Evolutionary conservation across 2,888 invertebrate genomes (phyloP).

Genomic region (Orthosia cruda): DNA sequence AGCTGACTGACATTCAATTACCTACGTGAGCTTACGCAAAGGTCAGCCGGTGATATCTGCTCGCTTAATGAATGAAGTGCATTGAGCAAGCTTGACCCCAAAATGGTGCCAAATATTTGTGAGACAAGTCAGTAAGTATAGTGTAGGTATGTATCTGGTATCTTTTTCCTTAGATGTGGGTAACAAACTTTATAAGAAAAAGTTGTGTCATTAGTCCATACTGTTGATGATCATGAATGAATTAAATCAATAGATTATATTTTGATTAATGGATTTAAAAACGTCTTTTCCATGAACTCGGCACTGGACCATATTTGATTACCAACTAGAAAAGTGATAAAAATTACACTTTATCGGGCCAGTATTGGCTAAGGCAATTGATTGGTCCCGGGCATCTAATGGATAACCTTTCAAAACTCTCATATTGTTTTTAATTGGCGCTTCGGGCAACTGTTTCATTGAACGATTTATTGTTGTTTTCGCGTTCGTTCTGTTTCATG

Average conservation of each 20-base stretch:
- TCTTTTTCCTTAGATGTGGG: background rate
- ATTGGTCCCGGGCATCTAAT: conserved; percentile 8
- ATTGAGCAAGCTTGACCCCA: conserved; percentile 32
- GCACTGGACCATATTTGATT: background rate
- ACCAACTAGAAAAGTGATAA: background rate
- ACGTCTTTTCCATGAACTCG: background rate
- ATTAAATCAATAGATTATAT: background rate
- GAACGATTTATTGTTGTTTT: conserved; percentile 31
- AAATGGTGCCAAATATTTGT: conserved; percentile 1
- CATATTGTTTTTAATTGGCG: conserved; percentile 40
- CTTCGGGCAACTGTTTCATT: conserved; percentile 8
- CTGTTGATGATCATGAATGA: no score
- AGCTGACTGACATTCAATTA: conserved; percentile 59
- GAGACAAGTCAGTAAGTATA: background rate
- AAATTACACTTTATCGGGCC: background rate
- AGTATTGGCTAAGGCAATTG: background rate
- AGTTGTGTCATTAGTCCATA: conserved; percentile 1
- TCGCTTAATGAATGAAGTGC: conserved; percentile 43
- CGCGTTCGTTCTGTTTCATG: conserved; percentile 8
- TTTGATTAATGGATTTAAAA: background rate
- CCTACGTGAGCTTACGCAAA: conserved; percentile 39
- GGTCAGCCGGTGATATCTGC: conserved; percentile 28
- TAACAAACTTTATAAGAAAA: background rate
- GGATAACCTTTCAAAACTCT: conserved; percentile 31
- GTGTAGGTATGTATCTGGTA: no score